phyloP scores from a whole-genome alignment of 1,140 invertebrate genomes.

The Bombus sibiricus region DNA sequence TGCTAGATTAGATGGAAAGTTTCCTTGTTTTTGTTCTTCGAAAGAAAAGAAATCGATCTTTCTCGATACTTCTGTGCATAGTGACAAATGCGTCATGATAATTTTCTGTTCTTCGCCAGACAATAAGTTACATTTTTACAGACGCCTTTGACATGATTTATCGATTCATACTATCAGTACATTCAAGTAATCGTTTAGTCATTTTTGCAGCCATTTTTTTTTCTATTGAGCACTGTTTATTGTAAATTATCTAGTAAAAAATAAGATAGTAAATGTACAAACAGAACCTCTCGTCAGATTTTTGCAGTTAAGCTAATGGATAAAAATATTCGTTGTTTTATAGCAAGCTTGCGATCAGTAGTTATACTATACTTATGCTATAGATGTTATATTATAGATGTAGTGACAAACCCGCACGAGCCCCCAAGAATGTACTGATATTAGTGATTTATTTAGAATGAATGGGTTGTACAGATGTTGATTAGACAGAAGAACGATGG shows the following conservation, averaged over 20 bases:
- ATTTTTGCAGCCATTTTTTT: background rate
- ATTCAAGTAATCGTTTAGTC: background rate
- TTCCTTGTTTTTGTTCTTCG: background rate
- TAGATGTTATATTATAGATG: no score
- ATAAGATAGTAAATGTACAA: background rate
- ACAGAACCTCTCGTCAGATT: background rate
- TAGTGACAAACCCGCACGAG: no score
- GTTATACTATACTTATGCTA: background rate
- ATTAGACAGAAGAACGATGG: no score
- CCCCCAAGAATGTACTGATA: no score
- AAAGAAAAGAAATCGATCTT: no score
- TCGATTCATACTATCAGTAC: background rate
- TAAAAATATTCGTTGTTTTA: background rate
- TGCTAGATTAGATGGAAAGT: background rate
- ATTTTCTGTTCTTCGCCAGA: background rate
- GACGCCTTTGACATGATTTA: background rate
- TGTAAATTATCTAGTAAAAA: no score
- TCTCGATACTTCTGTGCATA: no score
- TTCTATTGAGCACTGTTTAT: background rate
- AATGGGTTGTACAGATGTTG: no score
- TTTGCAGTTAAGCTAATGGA: background rate
- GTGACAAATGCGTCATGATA: background rate
- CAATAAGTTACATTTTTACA: background rate
- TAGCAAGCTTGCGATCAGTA: background rate
- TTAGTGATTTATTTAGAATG: no score